These are phyloP conservation scores for Brachyptera putata DNA, from an alignment of 2,888 invertebrate genomes.

Conservation along the genomic window DNA sequence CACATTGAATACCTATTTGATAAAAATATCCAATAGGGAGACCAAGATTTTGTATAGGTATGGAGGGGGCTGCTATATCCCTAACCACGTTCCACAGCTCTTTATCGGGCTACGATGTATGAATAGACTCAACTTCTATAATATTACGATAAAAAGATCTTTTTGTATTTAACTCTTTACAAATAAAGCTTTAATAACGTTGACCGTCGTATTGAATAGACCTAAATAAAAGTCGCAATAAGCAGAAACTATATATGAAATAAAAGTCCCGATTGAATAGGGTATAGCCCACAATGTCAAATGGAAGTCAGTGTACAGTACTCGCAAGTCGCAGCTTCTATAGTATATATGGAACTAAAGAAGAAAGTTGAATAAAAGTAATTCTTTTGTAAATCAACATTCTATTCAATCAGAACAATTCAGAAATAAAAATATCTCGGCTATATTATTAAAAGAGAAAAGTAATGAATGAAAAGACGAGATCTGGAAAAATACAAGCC, in stretches of 20 bases:
- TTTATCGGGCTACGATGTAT: too few species aligned
- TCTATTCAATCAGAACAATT: conserved; percentile 15
- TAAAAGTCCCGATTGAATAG: background rate
- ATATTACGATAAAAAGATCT: background rate
- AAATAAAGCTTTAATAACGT: background rate
- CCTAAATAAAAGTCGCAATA: conserved; percentile 1
- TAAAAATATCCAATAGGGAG: too few species aligned
- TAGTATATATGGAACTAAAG: too few species aligned
- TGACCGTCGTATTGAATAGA: background rate
- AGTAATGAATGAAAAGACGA: too few species aligned
- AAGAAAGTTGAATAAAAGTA: conserved; percentile 3
- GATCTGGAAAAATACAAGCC: too few species aligned
- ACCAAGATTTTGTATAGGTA: too few species aligned
- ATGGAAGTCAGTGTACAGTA: too few species aligned
- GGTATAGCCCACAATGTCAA: background rate
- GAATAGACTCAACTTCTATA: background rate
- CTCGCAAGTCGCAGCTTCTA: too few species aligned
- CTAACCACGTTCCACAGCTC: too few species aligned
- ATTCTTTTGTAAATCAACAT: conserved; percentile 14
- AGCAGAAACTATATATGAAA: background rate
- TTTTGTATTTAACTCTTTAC: background rate
- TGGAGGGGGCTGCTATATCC: too few species aligned
- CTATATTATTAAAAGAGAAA: too few species aligned
- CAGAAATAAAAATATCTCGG: background rate
- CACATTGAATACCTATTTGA: too few species aligned